Evolutionary conservation across 2,888 invertebrate genomes (phyloP).

Genomic region (Chrysotoxum bicinctum): DNA sequence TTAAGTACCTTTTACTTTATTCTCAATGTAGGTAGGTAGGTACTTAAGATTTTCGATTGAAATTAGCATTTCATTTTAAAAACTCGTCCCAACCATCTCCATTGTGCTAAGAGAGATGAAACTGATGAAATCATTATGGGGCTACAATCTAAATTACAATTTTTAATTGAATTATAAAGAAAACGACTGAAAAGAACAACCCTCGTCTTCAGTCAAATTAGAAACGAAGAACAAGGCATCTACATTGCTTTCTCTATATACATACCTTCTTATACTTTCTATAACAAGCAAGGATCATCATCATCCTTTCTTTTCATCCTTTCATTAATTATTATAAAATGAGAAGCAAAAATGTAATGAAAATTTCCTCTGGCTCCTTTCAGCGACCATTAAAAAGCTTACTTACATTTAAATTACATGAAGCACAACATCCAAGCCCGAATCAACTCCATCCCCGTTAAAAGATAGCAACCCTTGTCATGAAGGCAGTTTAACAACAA

Average conservation of each 20-base stretch:
- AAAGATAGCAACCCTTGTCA: slow-evolving; percentile 14
- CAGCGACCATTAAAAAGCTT: slow-evolving; percentile 72
- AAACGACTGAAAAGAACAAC: slow-evolving; percentile 55
- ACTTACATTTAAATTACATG: slow-evolving; percentile 72
- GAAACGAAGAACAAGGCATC: slow-evolving; percentile 39
- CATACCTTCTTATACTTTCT: background rate
- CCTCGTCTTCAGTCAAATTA: slow-evolving; percentile 52
- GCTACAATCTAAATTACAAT: slow-evolving; percentile 71
- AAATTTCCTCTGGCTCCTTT: slow-evolving; percentile 66
- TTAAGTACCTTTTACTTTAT: slow-evolving; percentile 7
- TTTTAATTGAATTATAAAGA: slow-evolving; percentile 70
- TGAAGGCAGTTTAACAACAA: slow-evolving; percentile 16
- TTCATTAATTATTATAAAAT: slow-evolving; percentile 72
- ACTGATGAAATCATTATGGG: slow-evolving; percentile 43
- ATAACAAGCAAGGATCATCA: slow-evolving; percentile 68
- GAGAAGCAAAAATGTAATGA: slow-evolving; percentile 65
- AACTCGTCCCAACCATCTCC: slow-evolving; percentile 22
- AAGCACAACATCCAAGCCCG: slow-evolving; percentile 60
- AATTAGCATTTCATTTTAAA: slow-evolving; percentile 64
- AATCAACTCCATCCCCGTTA: background rate
- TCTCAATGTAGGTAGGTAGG: background rate
- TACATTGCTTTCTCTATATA: slow-evolving; percentile 43
- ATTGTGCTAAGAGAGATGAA: slow-evolving; percentile 6
- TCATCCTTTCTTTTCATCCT: slow-evolving; percentile 67
- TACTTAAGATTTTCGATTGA: slow-evolving; percentile 28